phyloP scores from a whole-genome alignment of 2,888 invertebrate genomes.

The Ectemnius lituratus region DNA sequence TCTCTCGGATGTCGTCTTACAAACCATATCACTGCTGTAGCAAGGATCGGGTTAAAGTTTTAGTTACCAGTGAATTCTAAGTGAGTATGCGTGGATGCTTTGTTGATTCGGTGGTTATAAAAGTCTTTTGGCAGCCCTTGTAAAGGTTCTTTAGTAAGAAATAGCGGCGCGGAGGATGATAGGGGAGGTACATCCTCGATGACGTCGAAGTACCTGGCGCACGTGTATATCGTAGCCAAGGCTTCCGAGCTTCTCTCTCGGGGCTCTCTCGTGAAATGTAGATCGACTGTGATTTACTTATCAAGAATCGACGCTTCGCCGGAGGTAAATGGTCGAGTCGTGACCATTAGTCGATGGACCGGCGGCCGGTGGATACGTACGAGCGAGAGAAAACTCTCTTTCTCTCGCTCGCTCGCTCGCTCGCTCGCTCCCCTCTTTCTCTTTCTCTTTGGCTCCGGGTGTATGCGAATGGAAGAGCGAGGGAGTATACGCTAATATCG shows the following conservation, averaged over 20 bases:
- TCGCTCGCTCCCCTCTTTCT: too few species aligned
- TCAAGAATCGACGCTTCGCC: constrained; percentile 81
- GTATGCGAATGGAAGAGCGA: constrained; percentile 48
- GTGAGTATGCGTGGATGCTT: too few species aligned
- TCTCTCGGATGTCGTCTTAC: too few species aligned
- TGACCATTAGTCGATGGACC: constrained; percentile 79
- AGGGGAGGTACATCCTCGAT: constrained; percentile 20
- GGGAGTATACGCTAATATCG: constrained; percentile 59
- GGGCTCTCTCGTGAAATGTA: constrained; percentile 79
- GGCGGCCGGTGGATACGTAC: constrained; percentile 42
- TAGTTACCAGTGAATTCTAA: too few species aligned
- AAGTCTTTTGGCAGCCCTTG: too few species aligned
- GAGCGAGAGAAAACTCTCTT: constrained; percentile 9
- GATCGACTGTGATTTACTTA: constrained; percentile 81
- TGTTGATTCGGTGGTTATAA: too few species aligned
- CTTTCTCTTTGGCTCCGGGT: constrained; percentile 7
- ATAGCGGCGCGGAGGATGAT: constrained; percentile 32
- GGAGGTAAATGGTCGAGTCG: constrained; percentile 83
- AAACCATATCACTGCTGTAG: too few species aligned
- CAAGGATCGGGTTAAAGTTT: too few species aligned
- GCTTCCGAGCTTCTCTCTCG: constrained; percentile 12
- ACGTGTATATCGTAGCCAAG: constrained; percentile 41
- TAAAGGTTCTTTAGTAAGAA: too few species aligned
- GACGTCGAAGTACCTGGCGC: constrained; percentile 31
- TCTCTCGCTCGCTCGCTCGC: too few species aligned